These are phyloP conservation scores for Helicoverpa armigera DNA, from an alignment of 1,140 invertebrate genomes.

Conservation along the genomic window DNA sequence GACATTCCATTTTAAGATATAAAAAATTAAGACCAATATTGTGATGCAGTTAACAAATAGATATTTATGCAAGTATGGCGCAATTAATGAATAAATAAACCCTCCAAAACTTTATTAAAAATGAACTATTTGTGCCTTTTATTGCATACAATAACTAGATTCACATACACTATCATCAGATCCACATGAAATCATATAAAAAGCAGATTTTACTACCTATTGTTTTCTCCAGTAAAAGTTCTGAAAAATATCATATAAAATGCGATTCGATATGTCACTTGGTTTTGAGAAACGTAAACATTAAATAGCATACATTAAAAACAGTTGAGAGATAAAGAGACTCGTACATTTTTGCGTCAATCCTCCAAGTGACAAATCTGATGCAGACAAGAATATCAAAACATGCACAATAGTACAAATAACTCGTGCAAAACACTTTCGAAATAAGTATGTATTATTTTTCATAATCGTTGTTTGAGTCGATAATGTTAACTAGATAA, in stretches of 20 bases:
- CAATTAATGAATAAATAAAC: neutral
- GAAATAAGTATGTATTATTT: neutral
- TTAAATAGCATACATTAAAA: neutral
- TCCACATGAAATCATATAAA: conserved; percentile 24
- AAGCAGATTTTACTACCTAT: conserved; percentile 3
- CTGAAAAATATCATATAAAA: neutral
- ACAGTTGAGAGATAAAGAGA: no score
- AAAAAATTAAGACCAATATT: conserved; percentile 11
- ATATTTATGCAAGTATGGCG: neutral
- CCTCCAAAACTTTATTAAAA: neutral
- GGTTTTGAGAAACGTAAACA: neutral
- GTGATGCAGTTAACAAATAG: neutral
- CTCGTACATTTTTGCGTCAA: neutral
- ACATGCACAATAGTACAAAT: conserved; percentile 17
- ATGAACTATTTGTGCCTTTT: conserved; percentile 42
- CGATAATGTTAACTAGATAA: neutral
- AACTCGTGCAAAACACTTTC: neutral
- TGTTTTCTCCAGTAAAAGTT: neutral
- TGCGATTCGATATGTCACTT: conserved; percentile 8
- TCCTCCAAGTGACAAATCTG: neutral
- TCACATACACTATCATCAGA: conserved; percentile 11
- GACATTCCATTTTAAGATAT: neutral
- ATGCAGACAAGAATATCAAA: conserved; percentile 9
- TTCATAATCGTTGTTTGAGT: conserved; percentile 32
- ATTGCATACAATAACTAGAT: conserved; percentile 11